A percentile compares a stretch with the other conserved stretches of the same genome.
Evolutionary conservation across 2,888 invertebrate genomes (phyloP).

Genomic region (Drosophila sordidapex): DNA sequence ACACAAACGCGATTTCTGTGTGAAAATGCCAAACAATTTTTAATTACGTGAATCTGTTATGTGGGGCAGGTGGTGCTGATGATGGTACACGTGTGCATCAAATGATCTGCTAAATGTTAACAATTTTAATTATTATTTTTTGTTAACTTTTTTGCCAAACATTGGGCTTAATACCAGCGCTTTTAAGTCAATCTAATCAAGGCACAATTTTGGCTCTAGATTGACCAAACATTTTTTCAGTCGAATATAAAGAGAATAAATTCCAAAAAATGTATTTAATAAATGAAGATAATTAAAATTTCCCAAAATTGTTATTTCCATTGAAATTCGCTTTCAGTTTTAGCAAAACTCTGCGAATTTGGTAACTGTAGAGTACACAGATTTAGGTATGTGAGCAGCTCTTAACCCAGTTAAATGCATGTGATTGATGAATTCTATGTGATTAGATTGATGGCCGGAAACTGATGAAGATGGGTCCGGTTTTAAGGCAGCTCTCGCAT

Average conservation of each 20-base stretch:
- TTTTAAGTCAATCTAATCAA: too few relatives aligned
- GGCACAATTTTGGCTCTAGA: too few relatives aligned
- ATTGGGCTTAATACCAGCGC: too few relatives aligned
- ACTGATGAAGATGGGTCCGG: slow-evolving; percentile 2
- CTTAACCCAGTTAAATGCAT: slow-evolving; percentile 4
- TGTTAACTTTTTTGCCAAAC: neutral
- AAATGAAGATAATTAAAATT: neutral
- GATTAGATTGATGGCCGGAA: slow-evolving; percentile 34
- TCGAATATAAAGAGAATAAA: neutral
- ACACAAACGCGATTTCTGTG: slow-evolving; percentile 51
- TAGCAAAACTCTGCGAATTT: neutral
- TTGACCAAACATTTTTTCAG: too few relatives aligned
- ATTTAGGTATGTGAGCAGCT: neutral
- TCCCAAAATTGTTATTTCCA: neutral
- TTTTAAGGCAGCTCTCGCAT: slow-evolving; percentile 18
- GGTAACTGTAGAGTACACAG: neutral
- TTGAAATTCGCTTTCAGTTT: neutral
- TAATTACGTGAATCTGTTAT: slow-evolving; percentile 65
- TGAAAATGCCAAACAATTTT: slow-evolving; percentile 71
- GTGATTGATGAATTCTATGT: slow-evolving; percentile 43
- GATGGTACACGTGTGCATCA: slow-evolving; percentile 9
- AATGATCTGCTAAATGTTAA: slow-evolving; percentile 24
- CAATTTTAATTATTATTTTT: neutral
- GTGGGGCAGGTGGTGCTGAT: slow-evolving; percentile 4
- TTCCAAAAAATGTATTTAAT: too few relatives aligned